Percentiles rank a stretch among this genome's conserved stretches.
phyloP scores from a whole-genome alignment of 2,888 invertebrate species.

The Chloromyia formosa region DNA sequence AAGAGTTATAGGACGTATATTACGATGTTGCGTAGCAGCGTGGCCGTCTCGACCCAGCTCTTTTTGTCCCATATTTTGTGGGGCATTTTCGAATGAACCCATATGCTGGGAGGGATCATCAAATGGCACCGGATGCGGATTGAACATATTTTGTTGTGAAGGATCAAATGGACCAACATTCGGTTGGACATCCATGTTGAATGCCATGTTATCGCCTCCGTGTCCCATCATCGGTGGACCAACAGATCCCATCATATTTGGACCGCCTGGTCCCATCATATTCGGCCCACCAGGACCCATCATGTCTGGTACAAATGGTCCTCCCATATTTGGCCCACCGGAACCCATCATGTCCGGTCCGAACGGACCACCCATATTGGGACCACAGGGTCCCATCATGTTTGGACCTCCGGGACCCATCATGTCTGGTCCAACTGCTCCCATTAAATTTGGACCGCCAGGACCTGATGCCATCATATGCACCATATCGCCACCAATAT shows the following conservation, averaged over 20 bases:
- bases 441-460: neutral
- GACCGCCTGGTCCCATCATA: conserved; percentile 5
- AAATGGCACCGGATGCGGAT: neutral
- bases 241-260: neutral
- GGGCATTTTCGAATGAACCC: neutral
- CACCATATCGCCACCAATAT: neutral
- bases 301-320: neutral
- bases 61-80: neutral
- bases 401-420: neutral
- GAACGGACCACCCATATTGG: neutral
- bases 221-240: conserved; percentile 9
- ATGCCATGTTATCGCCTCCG: neutral
- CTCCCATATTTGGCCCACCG: conserved; percentile 13
- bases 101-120: neutral
- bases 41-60: neutral
- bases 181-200: neutral
- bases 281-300: conserved; percentile 14
- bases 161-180: neutral
- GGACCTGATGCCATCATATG: conserved; percentile 10
- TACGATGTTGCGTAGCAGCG: neutral
- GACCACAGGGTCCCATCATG: neutral
- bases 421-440: conserved; percentile 6
- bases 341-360: neutral
- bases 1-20: conserved; percentile 16
- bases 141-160: neutral